These are phyloP conservation scores for Polia nebulosa DNA, from an alignment of 2,888 invertebrate species.

Conservation along the genomic window DNA sequence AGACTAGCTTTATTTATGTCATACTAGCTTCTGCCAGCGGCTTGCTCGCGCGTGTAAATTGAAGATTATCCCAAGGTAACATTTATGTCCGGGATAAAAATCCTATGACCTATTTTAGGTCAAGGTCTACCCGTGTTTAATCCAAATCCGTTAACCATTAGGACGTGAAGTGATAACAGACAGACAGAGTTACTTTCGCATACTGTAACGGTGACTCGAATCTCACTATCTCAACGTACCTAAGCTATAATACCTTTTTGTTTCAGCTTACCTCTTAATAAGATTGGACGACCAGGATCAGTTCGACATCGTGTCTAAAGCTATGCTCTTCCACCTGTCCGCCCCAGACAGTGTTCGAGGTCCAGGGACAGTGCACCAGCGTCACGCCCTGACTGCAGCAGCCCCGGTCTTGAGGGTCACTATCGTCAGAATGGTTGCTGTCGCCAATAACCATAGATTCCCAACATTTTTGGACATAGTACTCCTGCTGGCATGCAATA, in stretches of 20 bases:
- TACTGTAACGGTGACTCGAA: neutral
- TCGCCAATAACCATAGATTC: conserved; percentile 72
- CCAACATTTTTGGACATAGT: conserved; percentile 76
- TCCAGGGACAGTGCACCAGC: conserved; percentile 53
- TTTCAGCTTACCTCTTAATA: conserved; percentile 80
- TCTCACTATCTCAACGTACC: neutral
- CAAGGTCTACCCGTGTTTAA: neutral
- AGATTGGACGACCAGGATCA: conserved; percentile 75
- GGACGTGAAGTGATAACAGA: neutral
- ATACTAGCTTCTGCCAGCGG: too few relatives aligned
- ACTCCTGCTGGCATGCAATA: conserved; percentile 77
- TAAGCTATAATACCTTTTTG: conserved; percentile 5
- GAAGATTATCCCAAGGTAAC: neutral
- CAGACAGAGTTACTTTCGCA: neutral
- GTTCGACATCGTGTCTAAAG: conserved; percentile 76
- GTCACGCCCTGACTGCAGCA: conserved; percentile 72
- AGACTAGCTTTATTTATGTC: too few relatives aligned
- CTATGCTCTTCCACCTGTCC: conserved; percentile 79
- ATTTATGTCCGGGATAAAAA: too few relatives aligned
- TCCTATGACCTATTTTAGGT: neutral
- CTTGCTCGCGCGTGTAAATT: neutral
- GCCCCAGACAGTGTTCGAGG: conserved; percentile 71
- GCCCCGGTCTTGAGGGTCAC: conserved; percentile 73
- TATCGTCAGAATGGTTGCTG: conserved; percentile 77
- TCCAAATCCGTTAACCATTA: neutral